Conservation (phyloP, 2,888 invertebrate species). For the Julus scanicus region DNA sequence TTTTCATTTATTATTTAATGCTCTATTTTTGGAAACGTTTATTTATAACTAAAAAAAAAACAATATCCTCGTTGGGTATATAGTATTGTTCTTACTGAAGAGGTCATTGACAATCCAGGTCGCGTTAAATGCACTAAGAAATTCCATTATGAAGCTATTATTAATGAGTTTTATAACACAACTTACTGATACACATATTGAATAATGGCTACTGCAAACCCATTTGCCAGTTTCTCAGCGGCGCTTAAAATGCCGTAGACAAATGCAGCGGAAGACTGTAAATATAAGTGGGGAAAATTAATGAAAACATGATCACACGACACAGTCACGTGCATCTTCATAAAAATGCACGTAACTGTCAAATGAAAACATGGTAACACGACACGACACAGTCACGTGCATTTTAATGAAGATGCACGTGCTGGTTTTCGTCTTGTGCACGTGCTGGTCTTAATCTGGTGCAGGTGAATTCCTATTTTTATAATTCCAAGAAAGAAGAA, state of each 20-base stretch:
- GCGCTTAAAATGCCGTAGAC: not conserved
- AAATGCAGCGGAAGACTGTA: slow-evolving; percentile 6
- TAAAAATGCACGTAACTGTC: too few relatives aligned
- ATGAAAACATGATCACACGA: too few relatives aligned
- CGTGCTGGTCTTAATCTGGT: not conserved
- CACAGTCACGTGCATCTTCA: too few relatives aligned
- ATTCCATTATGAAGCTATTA: too few relatives aligned
- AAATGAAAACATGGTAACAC: too few relatives aligned
- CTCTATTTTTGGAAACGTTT: not conserved
- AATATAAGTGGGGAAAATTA: not conserved
- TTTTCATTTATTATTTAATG: not conserved
- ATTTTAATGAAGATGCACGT: too few relatives aligned
- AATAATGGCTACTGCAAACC: slow-evolving; percentile 3
- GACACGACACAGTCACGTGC: too few relatives aligned
- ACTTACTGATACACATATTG: slow-evolving; percentile 29
- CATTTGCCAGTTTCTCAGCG: not conserved
- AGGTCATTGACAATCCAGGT: not conserved
- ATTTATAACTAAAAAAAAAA: not conserved
- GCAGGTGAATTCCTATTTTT: not conserved
- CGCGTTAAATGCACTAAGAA: not conserved
- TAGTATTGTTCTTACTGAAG: not conserved
- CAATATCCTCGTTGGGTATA: not conserved
- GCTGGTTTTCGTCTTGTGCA: too few relatives aligned
- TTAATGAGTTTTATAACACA: too few relatives aligned
- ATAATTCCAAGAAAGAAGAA: too few relatives aligned